Evolutionary conservation across 2,888 invertebrate species (phyloP), one percentile per base, ranked within the genome.

Genomic region (Coecobrya sp.): DNA sequence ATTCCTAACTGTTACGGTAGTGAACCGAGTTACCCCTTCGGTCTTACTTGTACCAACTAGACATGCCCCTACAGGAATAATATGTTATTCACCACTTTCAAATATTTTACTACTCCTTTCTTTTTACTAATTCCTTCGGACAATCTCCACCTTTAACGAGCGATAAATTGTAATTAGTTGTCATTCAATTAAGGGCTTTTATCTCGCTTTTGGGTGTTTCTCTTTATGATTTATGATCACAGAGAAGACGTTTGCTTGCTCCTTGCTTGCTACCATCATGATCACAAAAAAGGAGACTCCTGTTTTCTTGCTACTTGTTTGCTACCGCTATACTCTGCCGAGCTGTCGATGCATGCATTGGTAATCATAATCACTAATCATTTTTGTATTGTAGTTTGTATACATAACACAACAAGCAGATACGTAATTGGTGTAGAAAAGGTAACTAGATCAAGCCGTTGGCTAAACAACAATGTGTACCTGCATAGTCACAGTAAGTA

Each of bases 161-260:
- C 85, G 79, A 92, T 92, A 89, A 92, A 92, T 92, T 88, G 92
- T 92, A 92, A 92, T 92, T 92, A 89, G 89, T 92, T 92, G 92
- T 92, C 92, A 92, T 92, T 92, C 92, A 92, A 92, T 92, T 92
- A 89, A 92, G 89, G 70, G 49, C 76, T 92, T 87, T 92, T 92
- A 92, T 89, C 92, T 92, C 65, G 79, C 86, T 85, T 84, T 92
- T 76, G 85, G 89, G 92, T 89, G 92, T 92, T 92, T 92, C 89
- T n/a, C 70, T 30, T 70, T 85, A 92, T 92, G 92, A 92, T 92
- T 92, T 92, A 92, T 89, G 89, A 89, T 89, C 52, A 45, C 81
- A 92, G 81, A 92, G 59, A 68, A 59, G 62, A 86, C 49, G 84
- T 65, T 84, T 65, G 27, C 84, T 42, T 42, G 36, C 36, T 73